Evolutionary conservation across 23 tunicate species (phyloP).

Genomic region (Aplidium turbinatum): DNA sequence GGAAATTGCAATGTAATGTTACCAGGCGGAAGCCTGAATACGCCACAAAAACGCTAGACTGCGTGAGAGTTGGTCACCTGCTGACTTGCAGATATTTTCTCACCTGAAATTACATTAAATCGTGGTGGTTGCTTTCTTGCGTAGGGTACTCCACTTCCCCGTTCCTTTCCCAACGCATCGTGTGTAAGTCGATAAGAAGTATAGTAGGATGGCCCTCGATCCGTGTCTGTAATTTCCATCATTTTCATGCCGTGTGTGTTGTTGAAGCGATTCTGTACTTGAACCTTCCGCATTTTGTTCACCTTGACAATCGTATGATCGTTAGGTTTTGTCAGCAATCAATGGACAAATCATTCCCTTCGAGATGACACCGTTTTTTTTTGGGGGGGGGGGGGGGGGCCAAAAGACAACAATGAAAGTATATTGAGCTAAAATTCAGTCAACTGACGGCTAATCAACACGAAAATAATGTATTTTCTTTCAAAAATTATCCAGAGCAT

Average conservation of each 20-base stretch:
- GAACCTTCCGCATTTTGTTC: constrained; percentile 32
- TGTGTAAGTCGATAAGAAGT: constrained; percentile 45
- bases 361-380: too few relatives aligned
- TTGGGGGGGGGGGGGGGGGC: too few relatives aligned
- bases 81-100: background rate
- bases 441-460: too few relatives aligned
- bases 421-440: too few relatives aligned
- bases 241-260: constrained; percentile 54
- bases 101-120: constrained; percentile 69
- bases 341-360: too few relatives aligned
- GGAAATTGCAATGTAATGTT: too few relatives aligned
- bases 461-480: too few relatives aligned
- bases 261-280: constrained; percentile 48
- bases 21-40: too few relatives aligned
- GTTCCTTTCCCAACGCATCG: constrained; percentile 42
- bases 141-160: constrained; percentile 58
- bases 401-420: too few relatives aligned
- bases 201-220: constrained; percentile 38
- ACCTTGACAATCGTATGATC: constrained; percentile 23
- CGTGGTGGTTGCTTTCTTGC: constrained; percentile 48
- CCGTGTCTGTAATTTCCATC: constrained; percentile 52
- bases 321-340: background rate
- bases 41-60: too few relatives aligned
- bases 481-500: too few relatives aligned
- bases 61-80: background rate